These are phyloP conservation scores for Spea hammondii DNA, from an alignment of 2,797 vertebrate species.

Conservation along the genomic window DNA sequence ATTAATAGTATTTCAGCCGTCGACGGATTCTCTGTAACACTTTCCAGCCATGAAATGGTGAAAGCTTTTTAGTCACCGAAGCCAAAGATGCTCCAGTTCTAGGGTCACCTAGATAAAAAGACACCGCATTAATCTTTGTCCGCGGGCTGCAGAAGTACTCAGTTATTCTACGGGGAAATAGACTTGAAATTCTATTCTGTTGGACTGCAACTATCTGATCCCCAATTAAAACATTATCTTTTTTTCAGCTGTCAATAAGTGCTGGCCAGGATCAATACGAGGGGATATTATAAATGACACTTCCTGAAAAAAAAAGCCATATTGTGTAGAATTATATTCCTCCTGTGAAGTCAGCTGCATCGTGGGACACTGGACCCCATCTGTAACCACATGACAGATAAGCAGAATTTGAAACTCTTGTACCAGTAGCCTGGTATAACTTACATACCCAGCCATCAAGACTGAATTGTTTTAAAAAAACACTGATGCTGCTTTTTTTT, in stretches of 20 bases:
- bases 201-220: conserved; percentile 73
- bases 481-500: not conserved
- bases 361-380: conserved; percentile 51
- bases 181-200: conserved; percentile 68
- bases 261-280: conserved; percentile 73
- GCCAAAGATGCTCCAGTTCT: conserved; percentile 62
- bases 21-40: conserved; percentile 63
- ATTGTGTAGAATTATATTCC: conserved; percentile 62
- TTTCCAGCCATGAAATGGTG: conserved; percentile 69
- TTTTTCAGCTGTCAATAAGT: conserved; percentile 75
- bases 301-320: conserved; percentile 60
- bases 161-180: conserved; percentile 67
- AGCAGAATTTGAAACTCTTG: conserved; percentile 45
- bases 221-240: conserved; percentile 79
- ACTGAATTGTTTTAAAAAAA: not conserved
- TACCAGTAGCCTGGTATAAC: not conserved
- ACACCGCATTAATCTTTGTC: conserved; percentile 77
- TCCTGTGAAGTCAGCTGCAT: conserved; percentile 57
- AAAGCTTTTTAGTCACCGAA: conserved; percentile 76
- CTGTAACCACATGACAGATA: conserved; percentile 34
- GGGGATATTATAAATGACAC: conserved; percentile 72
- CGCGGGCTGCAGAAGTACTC: conserved; percentile 64
- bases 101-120: conserved; percentile 71
- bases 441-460: not conserved
- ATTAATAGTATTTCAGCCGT: not conserved